Base-by-base conservation (phyloP, 64 coral and sea anemone species). In the Montipora foliosa region DNA sequence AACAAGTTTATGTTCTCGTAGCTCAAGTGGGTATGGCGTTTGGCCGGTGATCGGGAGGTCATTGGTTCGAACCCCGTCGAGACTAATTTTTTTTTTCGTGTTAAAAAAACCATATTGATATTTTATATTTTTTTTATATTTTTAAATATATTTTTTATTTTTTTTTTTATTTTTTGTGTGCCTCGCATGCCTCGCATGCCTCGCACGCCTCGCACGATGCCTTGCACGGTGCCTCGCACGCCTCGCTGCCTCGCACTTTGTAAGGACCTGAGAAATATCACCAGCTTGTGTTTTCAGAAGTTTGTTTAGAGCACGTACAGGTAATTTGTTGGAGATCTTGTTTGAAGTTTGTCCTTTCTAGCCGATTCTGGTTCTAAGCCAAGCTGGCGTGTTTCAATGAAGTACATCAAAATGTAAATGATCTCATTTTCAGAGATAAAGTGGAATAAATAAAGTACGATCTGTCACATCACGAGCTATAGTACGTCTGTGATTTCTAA, bases 1-100 rank as follows among this genome's bases (percentile, higher is more conserved):
- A 73, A 73, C 70, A 73, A 73, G 70, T 73, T 73, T 73, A 73
- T 73, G 70, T 73, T 73, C 70, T 73, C 70, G 70, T 73, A 73
- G 70, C 20, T 73, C 70, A 73, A 73, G 70, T 73, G 70, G 70
- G 24, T 73, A 73, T 24, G 70, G 70, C 6, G 70, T 73, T 73
- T 73, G 70, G 70, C 70, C 21, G 19, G 70, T 21, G 24, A 73
- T 73, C 70, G 70, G 70, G 70, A 73, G 70, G 70, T 73, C 70
- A 20, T 73, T 73, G 70, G 24, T 73, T 73, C 70, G 70, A 73
- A 73, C 20, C 70, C 70, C 70, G 70, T 73, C 70, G 19, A 73
- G 70, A 73, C 70, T 37, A 29, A 73, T 25, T 25, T 73, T 73
- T 73, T 3, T 73, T 73, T 73, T 29, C 22, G 6, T 21, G 2